Evolutionary conservation across 2,888 invertebrate species (phyloP).

Genomic region (Dryadula phaetusa): DNA sequence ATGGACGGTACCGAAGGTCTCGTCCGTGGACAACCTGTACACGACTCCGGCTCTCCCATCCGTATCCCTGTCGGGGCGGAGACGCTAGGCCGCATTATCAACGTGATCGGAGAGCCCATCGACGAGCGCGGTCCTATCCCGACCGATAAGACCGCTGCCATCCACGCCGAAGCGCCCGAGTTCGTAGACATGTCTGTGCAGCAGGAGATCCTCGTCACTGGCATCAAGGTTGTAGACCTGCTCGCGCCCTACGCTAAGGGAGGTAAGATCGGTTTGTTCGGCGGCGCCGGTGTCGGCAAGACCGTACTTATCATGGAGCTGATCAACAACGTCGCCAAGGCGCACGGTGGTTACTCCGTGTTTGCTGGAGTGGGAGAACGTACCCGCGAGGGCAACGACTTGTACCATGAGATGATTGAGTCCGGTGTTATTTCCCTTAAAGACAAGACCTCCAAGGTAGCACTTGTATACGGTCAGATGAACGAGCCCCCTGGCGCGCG

Average conservation of each 20-base stretch:
- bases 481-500: slow-evolving; percentile 98
- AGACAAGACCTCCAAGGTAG: slow-evolving; percentile 95
- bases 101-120: slow-evolving; percentile 95
- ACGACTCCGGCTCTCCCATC: slow-evolving; percentile 94
- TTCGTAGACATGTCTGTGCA: slow-evolving; percentile 96
- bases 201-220: slow-evolving; percentile 96
- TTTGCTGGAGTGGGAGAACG: slow-evolving; percentile 98
- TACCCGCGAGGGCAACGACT: slow-evolving; percentile 97
- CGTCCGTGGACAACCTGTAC: slow-evolving; percentile 92
- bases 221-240: slow-evolving; percentile 97
- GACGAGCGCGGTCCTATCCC: slow-evolving; percentile 95
- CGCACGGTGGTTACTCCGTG: slow-evolving; percentile 98
- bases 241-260: slow-evolving; percentile 97
- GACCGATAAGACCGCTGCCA: slow-evolving; percentile 90
- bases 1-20: slow-evolving; percentile 98
- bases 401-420: slow-evolving; percentile 98
- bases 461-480: slow-evolving; percentile 98
- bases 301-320: slow-evolving; percentile 98
- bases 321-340: slow-evolving; percentile 98
- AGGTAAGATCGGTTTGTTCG: slow-evolving; percentile 97
- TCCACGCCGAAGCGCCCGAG: slow-evolving; percentile 95
- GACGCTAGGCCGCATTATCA: slow-evolving; percentile 96
- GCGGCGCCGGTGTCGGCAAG: slow-evolving; percentile 98
- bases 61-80: slow-evolving; percentile 96
- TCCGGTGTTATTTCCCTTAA: slow-evolving; percentile 95